Percentiles rank a stretch among this genome's conserved stretches.
Conservation (phyloP, 2,888 invertebrate genomes). For the Acronicta alni region DNA sequence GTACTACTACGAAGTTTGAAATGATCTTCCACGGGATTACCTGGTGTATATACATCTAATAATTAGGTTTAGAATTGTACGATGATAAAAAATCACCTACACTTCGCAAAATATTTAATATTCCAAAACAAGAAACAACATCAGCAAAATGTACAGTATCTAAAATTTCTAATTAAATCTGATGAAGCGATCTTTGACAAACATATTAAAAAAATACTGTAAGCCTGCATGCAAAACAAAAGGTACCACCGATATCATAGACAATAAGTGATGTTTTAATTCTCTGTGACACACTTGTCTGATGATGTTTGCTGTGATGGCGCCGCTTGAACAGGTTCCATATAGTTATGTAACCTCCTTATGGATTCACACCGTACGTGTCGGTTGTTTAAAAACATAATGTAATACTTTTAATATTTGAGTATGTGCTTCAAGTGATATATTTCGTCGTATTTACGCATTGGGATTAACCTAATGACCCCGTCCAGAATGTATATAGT, state of each 20-base stretch:
- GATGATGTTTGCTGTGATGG: constrained; percentile 28
- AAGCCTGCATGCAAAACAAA: constrained; percentile 14
- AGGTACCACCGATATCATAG: constrained; percentile 11
- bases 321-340: constrained; percentile 48
- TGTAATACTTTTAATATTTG: constrained; percentile 34
- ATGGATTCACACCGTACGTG: constrained; percentile 33
- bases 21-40: too few species aligned
- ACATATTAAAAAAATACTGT: background rate
- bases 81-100: too few species aligned
- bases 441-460: constrained; percentile 22
- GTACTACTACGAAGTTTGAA: too few species aligned
- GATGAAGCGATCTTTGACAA: background rate
- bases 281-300: constrained; percentile 32
- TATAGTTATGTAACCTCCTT: constrained; percentile 40
- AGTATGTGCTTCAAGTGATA: constrained; percentile 14
- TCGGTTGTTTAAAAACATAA: constrained; percentile 18
- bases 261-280: constrained; percentile 15
- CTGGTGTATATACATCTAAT: too few species aligned
- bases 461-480: constrained; percentile 29
- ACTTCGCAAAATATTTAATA: too few species aligned
- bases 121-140: too few species aligned
- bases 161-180: too few species aligned
- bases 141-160: too few species aligned
- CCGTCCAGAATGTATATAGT: background rate
- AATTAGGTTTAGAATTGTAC: too few species aligned